Evolutionary conservation across 2,113 vertebrate genomes (phyloP), one percentile per base, ranked within the genome.

Genomic region (Tyrannus savana): DNA sequence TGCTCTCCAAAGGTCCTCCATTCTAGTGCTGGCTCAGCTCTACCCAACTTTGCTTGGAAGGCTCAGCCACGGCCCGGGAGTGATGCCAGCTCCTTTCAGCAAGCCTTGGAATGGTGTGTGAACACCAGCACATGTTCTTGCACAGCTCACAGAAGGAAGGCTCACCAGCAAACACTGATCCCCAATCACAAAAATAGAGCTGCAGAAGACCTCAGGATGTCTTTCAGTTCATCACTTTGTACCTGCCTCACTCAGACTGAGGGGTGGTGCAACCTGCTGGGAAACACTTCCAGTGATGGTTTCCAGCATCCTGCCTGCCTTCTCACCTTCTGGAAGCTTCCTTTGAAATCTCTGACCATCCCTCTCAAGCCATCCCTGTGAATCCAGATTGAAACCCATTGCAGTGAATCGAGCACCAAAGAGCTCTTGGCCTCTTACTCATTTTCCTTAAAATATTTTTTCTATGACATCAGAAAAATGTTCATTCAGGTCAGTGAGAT

Each of bases 1-100:
- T 64, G 17, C 37, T 89, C 72, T 79, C 46, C 58, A 58, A 66
- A 84, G 14, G 10, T 52, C 52, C 74, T 50, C 62, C 78, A 35
- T 39, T 58, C 60, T 30, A 72, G 62, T 3, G 0, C 19, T 0
- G 1, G 41, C 35, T 74, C 2, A 0, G 22, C 41, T 64, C 64
- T 59, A 50, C 19, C 42, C 46, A 56, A 67, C 37, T 75, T 69
- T 49, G 47, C 13, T 44, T 91, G 76, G 49, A 83, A 85, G 39
- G 44, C 62, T 87, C 41, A 83, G 56, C 49, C 60, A 6, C 33
- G 39, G 41, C 50, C 35, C 1, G 9, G 62, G 56, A 83, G 44
- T 18, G 31, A 46, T 56, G 73, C 81, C 73, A 71, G 37, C 30
- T 74, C 58, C 62, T 78, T n/a, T 73, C 53, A 66, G 50, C 28